Conservation (phyloP, 2,113 vertebrate species). For the Willisornis vidua region DNA sequence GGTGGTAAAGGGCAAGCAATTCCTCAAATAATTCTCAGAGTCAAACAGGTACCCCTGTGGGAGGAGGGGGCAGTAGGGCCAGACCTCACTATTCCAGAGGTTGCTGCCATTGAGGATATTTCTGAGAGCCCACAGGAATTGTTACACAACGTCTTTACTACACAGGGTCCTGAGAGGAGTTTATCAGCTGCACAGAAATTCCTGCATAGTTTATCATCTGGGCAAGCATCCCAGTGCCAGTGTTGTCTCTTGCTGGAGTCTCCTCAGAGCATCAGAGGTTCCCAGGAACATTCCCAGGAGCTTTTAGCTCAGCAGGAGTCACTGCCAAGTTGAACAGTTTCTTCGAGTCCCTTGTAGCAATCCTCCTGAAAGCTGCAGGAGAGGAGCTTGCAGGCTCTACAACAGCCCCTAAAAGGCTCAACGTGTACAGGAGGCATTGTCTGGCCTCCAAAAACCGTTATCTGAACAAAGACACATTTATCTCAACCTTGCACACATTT, state of each 20-base stretch:
- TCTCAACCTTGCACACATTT: not conserved
- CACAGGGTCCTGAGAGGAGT: not conserved
- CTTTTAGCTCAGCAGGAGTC: slow-evolving; percentile 9
- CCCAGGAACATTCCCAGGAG: slow-evolving; percentile 44
- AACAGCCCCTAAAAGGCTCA: not conserved
- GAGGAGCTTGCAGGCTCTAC: not conserved
- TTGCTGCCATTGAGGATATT: not conserved
- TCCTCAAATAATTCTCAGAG: not conserved
- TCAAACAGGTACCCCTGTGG: not conserved
- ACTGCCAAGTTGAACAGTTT: slow-evolving; percentile 23
- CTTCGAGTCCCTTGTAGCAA: not conserved
- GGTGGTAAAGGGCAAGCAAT: not conserved
- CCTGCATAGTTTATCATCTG: slow-evolving; percentile 17
- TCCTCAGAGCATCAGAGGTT: slow-evolving; percentile 48
- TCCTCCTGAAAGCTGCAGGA: not conserved
- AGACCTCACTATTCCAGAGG: not conserved
- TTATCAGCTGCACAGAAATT: slow-evolving; percentile 43
- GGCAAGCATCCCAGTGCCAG: slow-evolving; percentile 33
- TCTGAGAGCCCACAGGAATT: not conserved
- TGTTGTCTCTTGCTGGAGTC: not conserved
- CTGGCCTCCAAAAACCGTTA: not conserved
- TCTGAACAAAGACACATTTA: not conserved
- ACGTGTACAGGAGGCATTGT: not conserved
- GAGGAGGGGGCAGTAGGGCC: not conserved
- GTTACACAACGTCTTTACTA: not conserved